phyloP scores from a whole-genome alignment of 2,888 invertebrate species.

The Seira sanloemensis region DNA sequence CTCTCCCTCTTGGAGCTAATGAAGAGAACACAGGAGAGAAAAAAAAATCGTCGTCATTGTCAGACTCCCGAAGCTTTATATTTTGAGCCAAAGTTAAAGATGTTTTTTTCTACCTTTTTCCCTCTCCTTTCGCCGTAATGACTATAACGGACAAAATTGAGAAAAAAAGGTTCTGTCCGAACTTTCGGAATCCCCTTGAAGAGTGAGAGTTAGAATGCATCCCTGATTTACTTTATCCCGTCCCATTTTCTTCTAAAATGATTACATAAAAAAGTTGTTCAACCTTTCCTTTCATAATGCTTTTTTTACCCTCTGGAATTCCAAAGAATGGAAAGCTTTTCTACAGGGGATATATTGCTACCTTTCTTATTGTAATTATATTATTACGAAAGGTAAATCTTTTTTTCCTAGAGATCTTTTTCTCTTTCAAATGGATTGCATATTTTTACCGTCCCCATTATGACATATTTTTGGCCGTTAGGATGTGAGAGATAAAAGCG shows the following conservation, averaged over 20 bases:
- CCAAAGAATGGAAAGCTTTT: neutral
- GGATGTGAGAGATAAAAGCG: neutral
- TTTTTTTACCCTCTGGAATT: neutral
- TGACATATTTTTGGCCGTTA: constrained; percentile 3
- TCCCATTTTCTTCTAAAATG: constrained; percentile 5
- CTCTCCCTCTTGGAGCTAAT: neutral
- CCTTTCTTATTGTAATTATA: neutral
- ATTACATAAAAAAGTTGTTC: constrained; percentile 9
- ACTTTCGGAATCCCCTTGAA: constrained; percentile 6
- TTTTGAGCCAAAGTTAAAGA: neutral
- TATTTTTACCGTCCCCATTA: neutral
- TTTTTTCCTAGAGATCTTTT: neutral
- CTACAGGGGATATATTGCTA: neutral
- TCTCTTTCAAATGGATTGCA: neutral
- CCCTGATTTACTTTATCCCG: neutral
- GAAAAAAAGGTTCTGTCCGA: neutral
- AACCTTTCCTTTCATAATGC: neutral
- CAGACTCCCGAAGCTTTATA: neutral
- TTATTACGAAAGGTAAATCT: neutral
- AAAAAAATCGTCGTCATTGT: neutral
- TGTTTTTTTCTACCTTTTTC: constrained; percentile 8
- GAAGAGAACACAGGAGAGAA: neutral
- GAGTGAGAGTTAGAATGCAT: neutral
- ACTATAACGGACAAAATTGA: constrained; percentile 10
- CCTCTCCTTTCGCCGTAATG: neutral